These are phyloP conservation scores for Hylia prasina DNA, from an alignment of 2,113 vertebrate genomes.

Conservation along the genomic window DNA sequence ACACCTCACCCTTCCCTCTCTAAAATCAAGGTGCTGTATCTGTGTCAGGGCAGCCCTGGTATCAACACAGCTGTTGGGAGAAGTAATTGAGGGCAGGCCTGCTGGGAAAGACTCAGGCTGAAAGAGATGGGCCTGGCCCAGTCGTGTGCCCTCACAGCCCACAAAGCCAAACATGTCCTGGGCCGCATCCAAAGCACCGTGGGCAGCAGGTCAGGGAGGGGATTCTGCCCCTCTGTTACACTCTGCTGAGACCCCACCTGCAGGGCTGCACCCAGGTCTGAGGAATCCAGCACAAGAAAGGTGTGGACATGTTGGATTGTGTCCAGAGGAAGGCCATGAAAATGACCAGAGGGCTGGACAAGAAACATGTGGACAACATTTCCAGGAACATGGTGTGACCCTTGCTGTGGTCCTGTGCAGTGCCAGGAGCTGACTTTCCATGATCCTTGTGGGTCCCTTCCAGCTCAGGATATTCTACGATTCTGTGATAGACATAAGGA, in stretches of 20 bases:
- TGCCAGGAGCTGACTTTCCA: neutral
- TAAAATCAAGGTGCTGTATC: neutral
- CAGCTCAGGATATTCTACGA: neutral
- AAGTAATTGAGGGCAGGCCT: neutral
- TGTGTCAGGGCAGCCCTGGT: neutral
- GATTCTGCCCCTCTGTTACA: neutral
- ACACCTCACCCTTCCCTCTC: neutral
- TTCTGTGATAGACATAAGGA: neutral
- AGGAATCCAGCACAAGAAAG: neutral
- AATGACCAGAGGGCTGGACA: neutral
- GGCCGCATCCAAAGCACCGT: rapidly evolving
- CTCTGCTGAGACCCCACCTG: neutral
- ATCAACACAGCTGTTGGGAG: neutral
- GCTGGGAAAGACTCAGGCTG: neutral
- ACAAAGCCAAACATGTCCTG: neutral
- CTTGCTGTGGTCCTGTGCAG: neutral
- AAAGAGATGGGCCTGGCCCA: neutral
- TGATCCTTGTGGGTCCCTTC: neutral
- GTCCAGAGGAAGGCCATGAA: neutral
- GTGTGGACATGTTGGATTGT: no score
- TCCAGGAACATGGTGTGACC: neutral
- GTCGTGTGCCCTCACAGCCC: rapidly evolving
- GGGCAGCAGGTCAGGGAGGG: neutral
- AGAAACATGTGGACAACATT: rapidly evolving
- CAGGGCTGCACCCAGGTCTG: neutral